Evolutionary conservation across 2,888 invertebrate species (phyloP), one percentile per base, ranked within the genome.

Genomic region (Hirtodrosophila trivittata): DNA sequence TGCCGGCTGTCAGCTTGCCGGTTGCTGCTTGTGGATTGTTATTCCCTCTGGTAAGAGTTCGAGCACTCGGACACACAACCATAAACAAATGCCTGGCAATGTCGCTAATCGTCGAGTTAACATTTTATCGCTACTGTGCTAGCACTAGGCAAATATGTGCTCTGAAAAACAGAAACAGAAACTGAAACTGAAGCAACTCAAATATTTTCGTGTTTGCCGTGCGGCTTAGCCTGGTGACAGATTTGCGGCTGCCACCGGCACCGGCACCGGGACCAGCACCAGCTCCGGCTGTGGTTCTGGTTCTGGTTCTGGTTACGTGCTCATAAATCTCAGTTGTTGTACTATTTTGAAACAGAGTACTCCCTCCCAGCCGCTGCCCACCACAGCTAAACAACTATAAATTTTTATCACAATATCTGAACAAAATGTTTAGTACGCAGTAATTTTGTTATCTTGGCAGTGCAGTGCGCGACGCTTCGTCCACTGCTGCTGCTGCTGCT

Each of bases 41-140:
- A 14, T 13, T 51, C 21, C 6, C 3, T n/a, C 13, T 38, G 47
- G 56, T 38, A 18, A 9, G 33, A 50, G 35, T 57, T 63, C 30
- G 49, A 46, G 68, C 33, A 33, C 45, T 33, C 54, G 42, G 49
- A 38, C 56, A 21, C 18, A 21, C 18, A 21, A 21, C 60, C 71
- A 70, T 56, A 63, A 75, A 60, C 65, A 59, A 62, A 68, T 55
- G 42, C 56, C 58, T 32, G 57, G 47, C 56, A 63, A 52, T 62
- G 59, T 51, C 67, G 71, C 77, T 84, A 84, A 84, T 82, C 84
- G 75, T 43, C 76, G 77, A 80, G 86, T 84, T 84, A 83, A 86
- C 84, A 83, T 86, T 83, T 84, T 84, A 84, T 84, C 83, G 83
- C 83, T 84, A 84, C 83, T 84, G 83, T 84, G 69, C 86, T 84